A percentile compares a stretch with the other conserved stretches of the same genome.
Conservation (phyloP, 2,113 vertebrate species). For the Hyperoodon ampullatus region DNA sequence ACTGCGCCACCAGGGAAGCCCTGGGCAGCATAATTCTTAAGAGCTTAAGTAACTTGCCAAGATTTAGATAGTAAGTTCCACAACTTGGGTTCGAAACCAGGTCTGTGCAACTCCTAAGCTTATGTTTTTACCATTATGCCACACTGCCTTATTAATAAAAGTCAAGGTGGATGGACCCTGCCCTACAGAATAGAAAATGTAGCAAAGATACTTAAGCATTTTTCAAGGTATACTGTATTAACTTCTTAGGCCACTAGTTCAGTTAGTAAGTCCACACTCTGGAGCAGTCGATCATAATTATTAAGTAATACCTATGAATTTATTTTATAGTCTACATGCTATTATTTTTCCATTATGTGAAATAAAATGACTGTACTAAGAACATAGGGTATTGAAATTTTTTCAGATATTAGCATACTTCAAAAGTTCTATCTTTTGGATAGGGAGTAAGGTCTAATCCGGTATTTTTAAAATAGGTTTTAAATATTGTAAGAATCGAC, state of each 20-base stretch:
- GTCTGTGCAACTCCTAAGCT: neutral
- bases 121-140: neutral
- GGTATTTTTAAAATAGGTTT: slow-evolving; percentile 37
- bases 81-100: neutral
- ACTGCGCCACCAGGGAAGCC: too few species aligned
- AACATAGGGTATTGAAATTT: neutral
- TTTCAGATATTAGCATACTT: slow-evolving; percentile 14
- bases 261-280: neutral
- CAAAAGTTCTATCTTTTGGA: neutral
- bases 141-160: neutral
- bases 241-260: neutral
- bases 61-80: neutral
- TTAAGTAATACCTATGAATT: neutral
- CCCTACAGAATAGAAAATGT: neutral
- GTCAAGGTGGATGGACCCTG: neutral
- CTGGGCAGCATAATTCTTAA: neutral
- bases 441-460: neutral
- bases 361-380: slow-evolving; percentile 20
- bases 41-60: neutral
- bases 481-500: slow-evolving; percentile 16
- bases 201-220: neutral
- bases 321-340: slow-evolving; percentile 5
- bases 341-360: neutral
- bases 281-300: slow-evolving; percentile 26
- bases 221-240: neutral